Evolutionary conservation across 2,797 vertebrate genomes (phyloP), one percentile per base, ranked within the genome.

Genomic region (Pristis pectinata): DNA sequence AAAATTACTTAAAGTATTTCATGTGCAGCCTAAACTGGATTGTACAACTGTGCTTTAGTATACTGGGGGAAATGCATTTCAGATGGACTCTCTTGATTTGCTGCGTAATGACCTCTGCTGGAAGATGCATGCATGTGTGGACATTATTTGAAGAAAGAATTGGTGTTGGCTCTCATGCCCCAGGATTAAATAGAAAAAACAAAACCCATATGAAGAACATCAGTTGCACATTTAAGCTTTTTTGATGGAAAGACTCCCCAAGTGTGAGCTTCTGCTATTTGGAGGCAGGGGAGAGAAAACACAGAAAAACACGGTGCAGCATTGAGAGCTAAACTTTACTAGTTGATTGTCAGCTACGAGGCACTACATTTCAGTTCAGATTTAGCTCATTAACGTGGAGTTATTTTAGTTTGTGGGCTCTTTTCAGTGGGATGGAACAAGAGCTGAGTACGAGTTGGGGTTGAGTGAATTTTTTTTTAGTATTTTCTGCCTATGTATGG

Each of bases 371-470:
- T 91, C 2, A 61, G 61, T 61, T 67, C 61, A 59, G 10, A 70
- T 56, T 85, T 67, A 67, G 61, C 67, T 67, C 37, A n/a, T 53
- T 53, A 30, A 13, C n/a, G 27, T 15, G 34, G 11, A 53, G 67
- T 17, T n/a, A 59, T 61, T 59, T n/a, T 72, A 44, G 37, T 53
- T 30, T 76, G 70, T 74, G 92, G 9, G 64, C 27, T 72, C 11
- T 44, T 93, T 93, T 94, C 44, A 44, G 87, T 67, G 37, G 87
- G 61, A 91, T 64, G 64, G n/a, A 67, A 93, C 67, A 93, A 70
- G 41, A 94, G 70, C 9, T 93, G 41, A 44, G 41, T 72, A 1
- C 37, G 22, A 4, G 22, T 49, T 72, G 70, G 70, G 70, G 92
- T 94, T 41, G 61, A 94, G 67, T 92, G 76, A 5, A 53, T 76